A percentile compares a stretch with the other conserved stretches of the same genome.
Conservation (phyloP, 2,888 invertebrate genomes). For the Trichopoda pennipes region DNA sequence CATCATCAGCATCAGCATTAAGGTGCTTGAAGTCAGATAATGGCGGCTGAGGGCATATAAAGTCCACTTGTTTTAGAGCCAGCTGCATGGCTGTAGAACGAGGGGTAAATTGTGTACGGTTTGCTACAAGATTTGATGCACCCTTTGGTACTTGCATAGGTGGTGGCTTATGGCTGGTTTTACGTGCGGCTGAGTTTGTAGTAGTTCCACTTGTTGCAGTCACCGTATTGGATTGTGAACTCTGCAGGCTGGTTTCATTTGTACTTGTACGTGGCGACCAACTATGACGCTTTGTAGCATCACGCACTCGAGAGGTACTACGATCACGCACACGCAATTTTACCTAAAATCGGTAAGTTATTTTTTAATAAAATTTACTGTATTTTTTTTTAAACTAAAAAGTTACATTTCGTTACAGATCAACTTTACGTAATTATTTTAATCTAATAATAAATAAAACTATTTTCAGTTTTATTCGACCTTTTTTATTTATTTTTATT, state of each 20-base stretch:
- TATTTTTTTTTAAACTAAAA: not conserved
- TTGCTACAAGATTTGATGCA: constrained; percentile 73
- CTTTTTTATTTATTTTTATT: too few relatives aligned
- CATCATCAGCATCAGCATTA: constrained; percentile 80
- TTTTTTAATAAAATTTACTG: not conserved
- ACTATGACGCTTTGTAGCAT: constrained; percentile 80
- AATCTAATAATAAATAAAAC: too few relatives aligned
- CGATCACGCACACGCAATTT: constrained; percentile 78
- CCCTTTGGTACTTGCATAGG: constrained; percentile 72
- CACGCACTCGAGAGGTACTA: constrained; percentile 78
- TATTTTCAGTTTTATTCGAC: too few relatives aligned
- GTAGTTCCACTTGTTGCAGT: constrained; percentile 47
- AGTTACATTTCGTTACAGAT: too few relatives aligned
- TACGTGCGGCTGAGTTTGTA: constrained; percentile 60
- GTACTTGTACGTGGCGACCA: constrained; percentile 81
- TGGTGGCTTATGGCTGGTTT: constrained; percentile 65
- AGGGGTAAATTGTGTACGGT: constrained; percentile 77
- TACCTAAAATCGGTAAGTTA: constrained; percentile 69
- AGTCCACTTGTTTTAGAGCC: constrained; percentile 79
- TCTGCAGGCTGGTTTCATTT: constrained; percentile 68
- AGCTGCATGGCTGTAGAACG: constrained; percentile 80
- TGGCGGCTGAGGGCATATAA: constrained; percentile 79
- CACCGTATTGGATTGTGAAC: constrained; percentile 48
- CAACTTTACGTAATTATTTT: too few relatives aligned
- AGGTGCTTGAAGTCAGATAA: constrained; percentile 79